Conservation (phyloP, 2,888 invertebrate genomes). For the Agrotis puta region DNA sequence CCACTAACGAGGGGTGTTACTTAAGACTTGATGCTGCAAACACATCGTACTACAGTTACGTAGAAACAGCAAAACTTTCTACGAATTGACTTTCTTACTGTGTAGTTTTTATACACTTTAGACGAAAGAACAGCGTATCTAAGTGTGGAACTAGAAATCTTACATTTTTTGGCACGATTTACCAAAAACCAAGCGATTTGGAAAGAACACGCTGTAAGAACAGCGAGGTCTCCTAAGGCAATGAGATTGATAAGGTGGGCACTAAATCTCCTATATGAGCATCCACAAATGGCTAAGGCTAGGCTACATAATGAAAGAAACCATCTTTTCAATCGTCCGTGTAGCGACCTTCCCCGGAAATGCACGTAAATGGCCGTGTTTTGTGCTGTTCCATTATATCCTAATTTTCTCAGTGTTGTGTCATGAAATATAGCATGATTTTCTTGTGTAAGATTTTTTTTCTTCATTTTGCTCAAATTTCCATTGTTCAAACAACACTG, state of each 20-base stretch:
- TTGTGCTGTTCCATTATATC: conserved; percentile 5
- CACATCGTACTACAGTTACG: conserved; percentile 25
- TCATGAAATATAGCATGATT: conserved; percentile 3
- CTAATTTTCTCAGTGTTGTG: neutral
- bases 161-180: neutral
- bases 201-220: neutral
- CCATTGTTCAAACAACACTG: no score
- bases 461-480: neutral
- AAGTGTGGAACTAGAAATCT: neutral
- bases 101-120: neutral
- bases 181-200: neutral
- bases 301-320: conserved; percentile 18
- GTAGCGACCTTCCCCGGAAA: conserved; percentile 22
- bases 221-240: neutral
- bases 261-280: neutral
- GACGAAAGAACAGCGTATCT: neutral
- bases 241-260: neutral
- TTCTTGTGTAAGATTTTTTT: neutral
- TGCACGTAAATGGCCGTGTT: conserved; percentile 24
- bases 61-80: conserved; percentile 27
- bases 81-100: conserved; percentile 19
- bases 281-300: neutral
- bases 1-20: conserved; percentile 50
- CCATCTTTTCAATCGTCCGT: conserved; percentile 26
- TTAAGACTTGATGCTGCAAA: conserved; percentile 39